A percentile compares a stretch with the other conserved stretches of the same genome.
Evolutionary conservation across 2,797 vertebrate genomes (phyloP).

Genomic region (Propithecus perrieri): DNA sequence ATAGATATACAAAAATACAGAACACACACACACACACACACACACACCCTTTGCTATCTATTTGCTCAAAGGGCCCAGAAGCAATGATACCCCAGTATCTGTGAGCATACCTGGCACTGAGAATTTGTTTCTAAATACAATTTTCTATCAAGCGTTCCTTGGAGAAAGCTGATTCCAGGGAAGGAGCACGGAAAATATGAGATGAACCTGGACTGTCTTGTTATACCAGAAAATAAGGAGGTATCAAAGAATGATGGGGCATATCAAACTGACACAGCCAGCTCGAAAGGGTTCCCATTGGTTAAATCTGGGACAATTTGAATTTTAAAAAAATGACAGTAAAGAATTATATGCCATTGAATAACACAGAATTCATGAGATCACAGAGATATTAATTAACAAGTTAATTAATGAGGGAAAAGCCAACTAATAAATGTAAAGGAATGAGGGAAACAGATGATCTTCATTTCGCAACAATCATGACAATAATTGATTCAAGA

Average conservation of each 20-base stretch:
- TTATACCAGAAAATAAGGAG: background rate
- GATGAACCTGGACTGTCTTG: background rate
- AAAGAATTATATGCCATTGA: background rate
- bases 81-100: background rate
- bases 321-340: background rate
- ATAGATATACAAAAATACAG: background rate
- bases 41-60: background rate
- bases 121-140: background rate
- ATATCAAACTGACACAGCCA: background rate
- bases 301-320: background rate
- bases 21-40: background rate
- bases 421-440: background rate
- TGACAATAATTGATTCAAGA: background rate
- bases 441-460: background rate
- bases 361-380: background rate
- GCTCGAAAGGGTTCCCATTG: background rate
- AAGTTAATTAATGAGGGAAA: background rate
- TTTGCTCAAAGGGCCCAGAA: background rate
- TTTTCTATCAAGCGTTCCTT: background rate
- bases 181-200: background rate
- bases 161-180: background rate
- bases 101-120: background rate
- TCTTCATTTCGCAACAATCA: background rate
- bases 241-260: background rate
- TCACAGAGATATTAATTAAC: background rate